Evolutionary conservation across 2,113 vertebrate species (phyloP).

Genomic region (Upupa epops): DNA sequence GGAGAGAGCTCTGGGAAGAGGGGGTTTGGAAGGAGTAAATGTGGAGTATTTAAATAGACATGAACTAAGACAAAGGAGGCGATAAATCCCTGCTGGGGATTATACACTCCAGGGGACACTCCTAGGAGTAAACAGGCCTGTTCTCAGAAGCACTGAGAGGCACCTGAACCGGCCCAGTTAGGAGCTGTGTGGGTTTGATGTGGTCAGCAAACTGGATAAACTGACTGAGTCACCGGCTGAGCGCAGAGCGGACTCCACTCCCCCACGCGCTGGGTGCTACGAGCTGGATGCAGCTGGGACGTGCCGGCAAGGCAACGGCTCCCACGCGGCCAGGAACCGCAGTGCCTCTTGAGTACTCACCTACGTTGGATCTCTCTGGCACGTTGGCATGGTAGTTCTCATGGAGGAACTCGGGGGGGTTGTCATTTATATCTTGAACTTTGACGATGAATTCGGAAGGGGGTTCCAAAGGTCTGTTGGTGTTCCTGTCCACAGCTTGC

Average conservation of each 20-base stretch:
- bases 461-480: constrained; percentile 92
- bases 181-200: not conserved
- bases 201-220: not conserved
- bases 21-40: no score
- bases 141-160: not conserved
- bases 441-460: constrained; percentile 98
- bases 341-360: constrained; percentile 76
- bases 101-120: not conserved
- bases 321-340: not conserved
- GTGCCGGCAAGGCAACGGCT: not conserved
- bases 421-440: constrained; percentile 99
- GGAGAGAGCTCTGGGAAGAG: not conserved
- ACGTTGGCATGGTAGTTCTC: constrained; percentile 95
- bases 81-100: not conserved
- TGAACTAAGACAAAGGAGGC: no score
- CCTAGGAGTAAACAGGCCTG: not conserved
- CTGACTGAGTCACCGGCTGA: not conserved
- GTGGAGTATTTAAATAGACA: no score
- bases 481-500: constrained; percentile 92
- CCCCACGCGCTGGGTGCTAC: not conserved
- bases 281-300: not conserved
- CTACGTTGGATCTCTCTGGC: constrained; percentile 97
- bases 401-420: constrained; percentile 93
- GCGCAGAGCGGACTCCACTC: not conserved
- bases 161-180: not conserved